Evolutionary conservation across 2,888 invertebrate species (phyloP).

Genomic region (Homarus gammarus): DNA sequence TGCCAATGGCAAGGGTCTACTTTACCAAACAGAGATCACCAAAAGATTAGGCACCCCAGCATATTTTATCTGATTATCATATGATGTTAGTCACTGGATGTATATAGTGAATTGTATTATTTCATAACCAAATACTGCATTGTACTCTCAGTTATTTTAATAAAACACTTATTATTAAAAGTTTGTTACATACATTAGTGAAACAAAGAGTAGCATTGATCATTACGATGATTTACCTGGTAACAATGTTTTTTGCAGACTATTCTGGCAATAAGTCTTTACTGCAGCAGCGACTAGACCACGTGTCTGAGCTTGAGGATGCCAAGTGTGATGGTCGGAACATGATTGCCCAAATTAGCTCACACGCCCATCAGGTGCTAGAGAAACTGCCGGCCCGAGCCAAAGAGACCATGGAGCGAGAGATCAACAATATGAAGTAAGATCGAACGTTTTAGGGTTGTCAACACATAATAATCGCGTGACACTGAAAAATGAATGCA

Average conservation of each 20-base stretch:
- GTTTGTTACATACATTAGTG: no score
- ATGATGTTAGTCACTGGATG: no score
- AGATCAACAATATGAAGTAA: constrained; percentile 86
- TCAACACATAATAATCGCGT: no score
- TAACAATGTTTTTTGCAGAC: constrained; percentile 81
- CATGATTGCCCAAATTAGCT: constrained; percentile 87
- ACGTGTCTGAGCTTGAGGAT: constrained; percentile 89
- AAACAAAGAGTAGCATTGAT: no score
- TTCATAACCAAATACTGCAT: no score
- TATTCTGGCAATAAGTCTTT: constrained; percentile 92
- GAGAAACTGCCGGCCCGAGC: constrained; percentile 88
- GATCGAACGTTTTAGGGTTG: background rate
- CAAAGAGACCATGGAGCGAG: constrained; percentile 90
- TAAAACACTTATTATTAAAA: no score
- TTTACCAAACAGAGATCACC: no score
- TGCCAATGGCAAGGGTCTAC: no score
- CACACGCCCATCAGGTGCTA: constrained; percentile 84
- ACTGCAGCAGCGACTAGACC: constrained; percentile 89
- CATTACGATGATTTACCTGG: background rate
- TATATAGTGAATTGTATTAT: background rate
- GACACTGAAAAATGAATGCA: background rate
- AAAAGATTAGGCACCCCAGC: no score
- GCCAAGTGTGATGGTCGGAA: constrained; percentile 88
- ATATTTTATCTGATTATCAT: no score
- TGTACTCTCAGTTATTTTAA: no score